Conservation (phyloP, 1,140 invertebrate species). For the Dendrolimus kikuchii region DNA sequence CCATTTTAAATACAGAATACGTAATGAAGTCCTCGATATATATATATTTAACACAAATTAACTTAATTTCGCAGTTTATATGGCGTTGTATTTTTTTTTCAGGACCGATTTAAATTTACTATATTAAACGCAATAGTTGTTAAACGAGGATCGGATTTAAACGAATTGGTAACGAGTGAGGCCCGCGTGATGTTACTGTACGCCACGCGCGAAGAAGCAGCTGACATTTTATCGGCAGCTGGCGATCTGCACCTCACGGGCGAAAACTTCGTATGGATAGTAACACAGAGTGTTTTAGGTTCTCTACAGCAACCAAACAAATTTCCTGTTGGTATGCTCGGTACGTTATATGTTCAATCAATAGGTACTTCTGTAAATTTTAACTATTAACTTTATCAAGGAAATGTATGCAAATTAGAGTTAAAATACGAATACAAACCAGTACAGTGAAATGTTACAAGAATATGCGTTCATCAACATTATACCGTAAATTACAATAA, state of each 20-base stretch:
- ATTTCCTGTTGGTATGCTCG: slow-evolving; percentile 94
- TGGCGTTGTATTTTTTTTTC: slow-evolving; percentile 10
- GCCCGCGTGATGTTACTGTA: slow-evolving; percentile 95
- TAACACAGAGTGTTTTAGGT: slow-evolving; percentile 94
- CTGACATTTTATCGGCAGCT: slow-evolving; percentile 86
- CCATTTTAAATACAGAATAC: too few relatives aligned
- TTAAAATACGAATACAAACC: too few relatives aligned
- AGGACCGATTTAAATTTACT: slow-evolving; percentile 92
- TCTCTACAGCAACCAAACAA: slow-evolving; percentile 79
- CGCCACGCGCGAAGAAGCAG: slow-evolving; percentile 89
- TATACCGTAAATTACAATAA: too few relatives aligned
- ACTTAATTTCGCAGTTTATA: not conserved
- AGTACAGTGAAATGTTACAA: too few relatives aligned
- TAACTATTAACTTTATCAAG: not conserved
- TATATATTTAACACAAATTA: too few relatives aligned
- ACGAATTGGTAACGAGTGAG: slow-evolving; percentile 90
- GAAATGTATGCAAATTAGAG: too few relatives aligned
- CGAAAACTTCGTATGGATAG: slow-evolving; percentile 97
- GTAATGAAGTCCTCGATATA: too few relatives aligned
- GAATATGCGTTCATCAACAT: too few relatives aligned
- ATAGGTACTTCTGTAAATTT: not conserved
- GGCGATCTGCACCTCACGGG: slow-evolving; percentile 90
- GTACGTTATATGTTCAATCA: slow-evolving; percentile 73
- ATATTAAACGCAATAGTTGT: slow-evolving; percentile 89
- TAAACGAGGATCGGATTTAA: slow-evolving; percentile 78